Conservation (phyloP, 37 sponge, comb jelly and placozoan genomes). For the Halisarca cf. caerulea region DNA sequence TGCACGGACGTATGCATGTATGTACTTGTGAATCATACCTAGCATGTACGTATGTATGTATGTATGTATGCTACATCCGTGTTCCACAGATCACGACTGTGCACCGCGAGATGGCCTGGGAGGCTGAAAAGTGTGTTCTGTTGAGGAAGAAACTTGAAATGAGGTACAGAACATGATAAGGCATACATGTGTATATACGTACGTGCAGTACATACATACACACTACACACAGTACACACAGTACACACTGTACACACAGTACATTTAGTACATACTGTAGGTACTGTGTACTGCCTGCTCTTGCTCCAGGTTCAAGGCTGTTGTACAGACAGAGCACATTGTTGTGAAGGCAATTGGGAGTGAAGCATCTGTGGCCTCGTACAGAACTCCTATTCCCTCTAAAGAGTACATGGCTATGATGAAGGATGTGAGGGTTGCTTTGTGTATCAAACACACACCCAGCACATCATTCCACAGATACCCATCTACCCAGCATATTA, state of each 20-base stretch:
- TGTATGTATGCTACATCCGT: background rate
- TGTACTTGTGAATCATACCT: background rate
- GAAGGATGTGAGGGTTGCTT: no score
- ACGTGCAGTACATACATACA: background rate
- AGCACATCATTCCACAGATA: no score
- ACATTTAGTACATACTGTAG: background rate
- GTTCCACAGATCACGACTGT: background rate
- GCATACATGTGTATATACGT: background rate
- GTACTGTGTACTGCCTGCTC: no score
- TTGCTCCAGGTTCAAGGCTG: conserved; percentile 87
- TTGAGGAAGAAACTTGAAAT: conserved; percentile 68
- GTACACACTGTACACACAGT: background rate
- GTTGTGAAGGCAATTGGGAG: conserved; percentile 66
- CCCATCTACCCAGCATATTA: no score
- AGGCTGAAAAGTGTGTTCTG: conserved; percentile 77
- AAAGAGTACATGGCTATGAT: conserved; percentile 35
- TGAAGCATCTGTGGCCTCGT: conserved; percentile 50
- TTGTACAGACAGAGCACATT: conserved; percentile 77
- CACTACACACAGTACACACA: background rate
- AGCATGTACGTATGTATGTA: background rate
- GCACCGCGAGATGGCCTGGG: conserved; percentile 84
- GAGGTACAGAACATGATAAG: conserved; percentile 32
- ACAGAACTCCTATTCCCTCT: conserved; percentile 54
- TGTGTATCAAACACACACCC: no score
- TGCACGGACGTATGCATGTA: background rate